These are phyloP conservation scores for Mionectes macconnelli DNA, from an alignment of 2,113 vertebrate species.

Conservation along the genomic window DNA sequence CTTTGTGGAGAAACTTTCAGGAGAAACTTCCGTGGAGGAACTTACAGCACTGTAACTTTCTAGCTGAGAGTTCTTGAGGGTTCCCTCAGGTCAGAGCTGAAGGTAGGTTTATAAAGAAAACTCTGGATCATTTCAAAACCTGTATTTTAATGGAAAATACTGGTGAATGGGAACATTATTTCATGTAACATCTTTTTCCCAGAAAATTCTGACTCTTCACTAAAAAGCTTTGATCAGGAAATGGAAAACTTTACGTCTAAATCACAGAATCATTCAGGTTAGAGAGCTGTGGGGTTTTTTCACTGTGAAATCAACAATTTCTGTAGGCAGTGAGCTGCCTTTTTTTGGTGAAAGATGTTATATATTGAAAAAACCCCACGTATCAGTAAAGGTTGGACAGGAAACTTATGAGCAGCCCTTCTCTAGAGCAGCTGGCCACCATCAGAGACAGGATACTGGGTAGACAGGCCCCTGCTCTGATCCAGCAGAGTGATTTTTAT, in stretches of 20 bases:
- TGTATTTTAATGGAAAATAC: neutral
- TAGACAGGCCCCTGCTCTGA: neutral
- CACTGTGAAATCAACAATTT: neutral
- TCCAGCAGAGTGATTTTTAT: slow-evolving; percentile 39
- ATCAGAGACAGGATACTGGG: slow-evolving; percentile 37
- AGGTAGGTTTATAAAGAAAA: neutral
- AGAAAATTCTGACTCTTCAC: neutral
- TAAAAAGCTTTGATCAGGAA: neutral
- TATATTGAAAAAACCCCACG: neutral
- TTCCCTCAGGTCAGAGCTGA: neutral
- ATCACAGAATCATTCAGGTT: neutral
- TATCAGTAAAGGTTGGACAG: neutral
- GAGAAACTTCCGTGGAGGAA: neutral
- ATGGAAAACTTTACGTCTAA: neutral
- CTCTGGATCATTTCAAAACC: neutral
- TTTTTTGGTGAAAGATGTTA: neutral
- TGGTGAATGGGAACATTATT: neutral
- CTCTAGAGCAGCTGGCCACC: slow-evolving; percentile 51
- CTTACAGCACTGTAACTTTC: neutral
- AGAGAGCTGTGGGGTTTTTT: neutral
- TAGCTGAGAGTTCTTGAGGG: neutral
- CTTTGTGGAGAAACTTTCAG: neutral
- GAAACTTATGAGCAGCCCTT: neutral
- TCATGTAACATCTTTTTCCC: neutral
- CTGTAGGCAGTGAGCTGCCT: neutral